A percentile compares a stretch with the other conserved stretches of the same genome.
Evolutionary conservation across 2,888 invertebrate species (phyloP).

Genomic region (Rhabditoides inermis): DNA sequence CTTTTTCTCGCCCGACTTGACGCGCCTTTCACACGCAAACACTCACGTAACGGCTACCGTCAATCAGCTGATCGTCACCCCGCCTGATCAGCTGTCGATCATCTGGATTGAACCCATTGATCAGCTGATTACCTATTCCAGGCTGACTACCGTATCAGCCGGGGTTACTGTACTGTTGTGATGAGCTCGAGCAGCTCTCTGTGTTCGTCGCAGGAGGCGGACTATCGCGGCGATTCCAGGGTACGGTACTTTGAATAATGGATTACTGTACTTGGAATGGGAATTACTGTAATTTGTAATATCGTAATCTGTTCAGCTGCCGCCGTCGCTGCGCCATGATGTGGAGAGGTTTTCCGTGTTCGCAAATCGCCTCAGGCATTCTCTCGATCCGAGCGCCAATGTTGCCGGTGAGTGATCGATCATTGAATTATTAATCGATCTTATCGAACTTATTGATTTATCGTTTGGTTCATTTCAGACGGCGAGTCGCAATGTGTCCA

Average conservation of each 20-base stretch:
- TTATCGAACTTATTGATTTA: no score
- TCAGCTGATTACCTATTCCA: background rate
- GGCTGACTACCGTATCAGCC: no score
- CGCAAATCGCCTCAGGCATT: constrained; percentile 28
- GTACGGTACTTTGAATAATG: constrained; percentile 5
- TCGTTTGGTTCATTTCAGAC: constrained; percentile 19
- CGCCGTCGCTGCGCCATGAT: constrained; percentile 37
- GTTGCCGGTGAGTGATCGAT: constrained; percentile 35
- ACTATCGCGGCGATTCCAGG: constrained; percentile 23
- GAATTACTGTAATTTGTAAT: constrained; percentile 41
- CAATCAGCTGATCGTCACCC: no score
- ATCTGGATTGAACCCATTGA: background rate
- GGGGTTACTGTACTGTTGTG: no score
- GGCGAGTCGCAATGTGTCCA: constrained; percentile 43
- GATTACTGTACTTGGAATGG: no score
- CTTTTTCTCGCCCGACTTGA: background rate
- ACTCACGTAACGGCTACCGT: background rate
- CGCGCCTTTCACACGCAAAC: background rate
- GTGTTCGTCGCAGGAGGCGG: constrained; percentile 30
- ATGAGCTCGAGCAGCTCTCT: constrained; percentile 33
- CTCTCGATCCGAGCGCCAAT: constrained; percentile 29
- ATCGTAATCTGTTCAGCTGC: constrained; percentile 66
- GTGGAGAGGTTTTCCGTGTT: constrained; percentile 45
- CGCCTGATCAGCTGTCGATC: no score
- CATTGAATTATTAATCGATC: no score